Percentiles rank a stretch among this genome's conserved stretches.
phyloP scores from a whole-genome alignment of 2,888 invertebrate genomes.

The Scotopteryx bipunctaria region DNA sequence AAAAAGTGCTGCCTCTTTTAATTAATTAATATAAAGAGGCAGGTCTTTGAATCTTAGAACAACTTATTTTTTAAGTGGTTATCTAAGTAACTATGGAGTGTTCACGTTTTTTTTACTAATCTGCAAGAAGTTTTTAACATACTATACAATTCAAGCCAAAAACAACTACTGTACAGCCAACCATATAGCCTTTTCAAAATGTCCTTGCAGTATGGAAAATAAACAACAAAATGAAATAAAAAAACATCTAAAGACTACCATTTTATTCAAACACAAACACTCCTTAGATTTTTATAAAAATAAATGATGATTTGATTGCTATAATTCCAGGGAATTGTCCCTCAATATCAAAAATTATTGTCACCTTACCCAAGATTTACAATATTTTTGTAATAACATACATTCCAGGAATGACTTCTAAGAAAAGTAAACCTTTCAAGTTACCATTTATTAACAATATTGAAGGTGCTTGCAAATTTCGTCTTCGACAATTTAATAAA shows the following conservation, averaged over 20 bases:
- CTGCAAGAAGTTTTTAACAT: slow-evolving; percentile 47
- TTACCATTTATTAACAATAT: too few species aligned
- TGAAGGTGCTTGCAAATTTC: too few species aligned
- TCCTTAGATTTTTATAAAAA: slow-evolving; percentile 51
- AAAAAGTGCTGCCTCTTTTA: slow-evolving; percentile 40
- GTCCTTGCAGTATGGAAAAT: slow-evolving; percentile 46
- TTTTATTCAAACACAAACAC: slow-evolving; percentile 45
- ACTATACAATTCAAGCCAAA: slow-evolving; percentile 72
- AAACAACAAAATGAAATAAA: slow-evolving; percentile 4
- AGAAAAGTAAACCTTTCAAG: too few species aligned
- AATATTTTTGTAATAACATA: too few species aligned
- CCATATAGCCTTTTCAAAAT: slow-evolving; percentile 60
- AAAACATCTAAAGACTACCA: slow-evolving; percentile 2
- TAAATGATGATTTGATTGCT: slow-evolving; percentile 49
- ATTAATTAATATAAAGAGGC: slow-evolving; percentile 42
- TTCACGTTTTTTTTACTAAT: slow-evolving; percentile 47
- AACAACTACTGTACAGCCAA: slow-evolving; percentile 77
- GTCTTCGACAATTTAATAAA: too few species aligned
- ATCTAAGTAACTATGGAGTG: slow-evolving; percentile 57
- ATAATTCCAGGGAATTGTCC: slow-evolving; percentile 26
- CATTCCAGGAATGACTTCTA: too few species aligned
- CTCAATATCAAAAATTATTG: slow-evolving; percentile 15
- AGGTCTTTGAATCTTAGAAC: slow-evolving; percentile 60
- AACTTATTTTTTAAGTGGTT: slow-evolving; percentile 77
- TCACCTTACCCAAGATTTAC: slow-evolving; percentile 17